Evolutionary conservation across 2,888 invertebrate genomes (phyloP), one percentile per base, ranked within the genome.

Genomic region (Dryobota labecula): DNA sequence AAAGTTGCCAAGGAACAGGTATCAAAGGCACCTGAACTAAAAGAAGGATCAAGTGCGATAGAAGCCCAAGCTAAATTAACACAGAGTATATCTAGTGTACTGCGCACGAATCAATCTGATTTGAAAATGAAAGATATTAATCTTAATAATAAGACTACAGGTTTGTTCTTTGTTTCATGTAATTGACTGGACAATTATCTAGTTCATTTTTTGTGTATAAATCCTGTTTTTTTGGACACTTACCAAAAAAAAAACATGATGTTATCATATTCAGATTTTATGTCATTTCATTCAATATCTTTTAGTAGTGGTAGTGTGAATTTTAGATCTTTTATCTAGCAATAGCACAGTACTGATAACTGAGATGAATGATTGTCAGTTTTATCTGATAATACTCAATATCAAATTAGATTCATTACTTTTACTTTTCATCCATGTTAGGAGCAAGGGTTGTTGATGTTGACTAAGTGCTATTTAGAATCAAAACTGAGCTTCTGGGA

Each of bases 111-210:
- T 90, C 94, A 88, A 87, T 90, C 89, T 91, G 94, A 94, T 72
- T 83, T 88, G 86, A 95, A 92, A 85, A 95, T 95, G 95, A 95
- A 94, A 92, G 95, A 95, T 93, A 92, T 94, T 86, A 94, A 95
- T 85, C 90, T 93, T 77, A 95, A 94, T 77, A 94, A 88, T 91
- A 93, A 93, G 82, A 86, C 91, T 78, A 88, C 93, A 92, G 95
- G 95, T 95, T 86, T 82, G 92, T 92, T 74, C 57, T 60, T 53
- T 76, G 62, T 63, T 51, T 63, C 58, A 54, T 68, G 61, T 68
- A 61, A 36, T 54, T 60, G 36, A 47, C 2, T 58, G 11, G 15
- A 38, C 24, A 11, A 56, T 15, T n/a, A 41, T 53, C 27, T 15
- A 43, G 15, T 43, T 27, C 38, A 4, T 24, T 73, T 36, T 73